Evolutionary conservation across 2,113 vertebrate genomes (phyloP), one percentile per base, ranked within the genome.

Genomic region (Orthonyx spaldingii): DNA sequence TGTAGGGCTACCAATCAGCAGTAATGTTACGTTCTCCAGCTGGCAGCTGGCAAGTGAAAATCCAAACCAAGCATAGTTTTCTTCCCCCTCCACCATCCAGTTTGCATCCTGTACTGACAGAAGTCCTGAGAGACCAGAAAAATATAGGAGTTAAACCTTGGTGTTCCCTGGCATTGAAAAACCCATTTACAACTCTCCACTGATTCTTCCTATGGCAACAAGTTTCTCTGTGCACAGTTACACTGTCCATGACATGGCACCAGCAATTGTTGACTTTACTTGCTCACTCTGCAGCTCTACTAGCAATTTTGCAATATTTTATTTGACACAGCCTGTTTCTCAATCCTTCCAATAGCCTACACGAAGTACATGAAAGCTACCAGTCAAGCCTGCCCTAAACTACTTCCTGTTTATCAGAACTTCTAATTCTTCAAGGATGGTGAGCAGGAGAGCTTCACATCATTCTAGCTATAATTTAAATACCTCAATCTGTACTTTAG

Each of bases 51-150:
- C 95, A 55, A 98, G 98, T 15, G 98, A 97, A 87, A 97, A 98
- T 35, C 98, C 98, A 85, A 98, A 97, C 98, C 98, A 98, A 59
- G 96, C 78, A 18, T 98, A 98, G 92, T 98, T 96, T 47, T 97
- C 96, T 93, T 98, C 95, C 0, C 98, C 98, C 11, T 77, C 46
- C 60, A 97, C 96, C 84, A 71, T 94, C 98, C 98, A 98, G 76
- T 97, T 68, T 15, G 98, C 98, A 14, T 96, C 97, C 42, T 96
- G 92, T 71, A 96, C 74, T 4, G 68, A 86, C 30, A 98, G 89
- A 16, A 68, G 53, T 41, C 60, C 98, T 98, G 74, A 61, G 28
- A 42, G n/a, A 95, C 22, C 93, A 69, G 52, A 68, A 83, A 81
- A 94, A 87, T 87, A 72, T 1, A 60, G 0, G 0, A 75, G 42